Evolutionary conservation across 1,140 invertebrate species (phyloP).

Genomic region (Danaus melanippus): DNA sequence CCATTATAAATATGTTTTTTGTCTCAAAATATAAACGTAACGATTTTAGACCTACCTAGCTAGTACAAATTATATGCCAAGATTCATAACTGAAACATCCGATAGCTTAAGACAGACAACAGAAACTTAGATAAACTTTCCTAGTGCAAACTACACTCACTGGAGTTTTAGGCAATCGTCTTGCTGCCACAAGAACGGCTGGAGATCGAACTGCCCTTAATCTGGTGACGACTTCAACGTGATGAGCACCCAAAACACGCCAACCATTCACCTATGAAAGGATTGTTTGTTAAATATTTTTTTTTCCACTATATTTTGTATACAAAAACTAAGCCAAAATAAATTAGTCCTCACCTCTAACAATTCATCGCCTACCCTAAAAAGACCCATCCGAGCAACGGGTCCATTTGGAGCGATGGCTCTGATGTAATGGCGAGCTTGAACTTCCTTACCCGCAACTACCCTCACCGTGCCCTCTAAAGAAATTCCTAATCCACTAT

Average conservation of each 20-base stretch:
- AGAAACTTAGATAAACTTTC: too few relatives aligned
- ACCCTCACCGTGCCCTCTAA: slow-evolving; percentile 90
- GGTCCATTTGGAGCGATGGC: slow-evolving; percentile 88
- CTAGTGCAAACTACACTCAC: too few relatives aligned
- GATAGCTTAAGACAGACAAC: too few relatives aligned
- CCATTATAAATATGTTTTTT: too few relatives aligned
- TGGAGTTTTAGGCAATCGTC: slow-evolving; percentile 27
- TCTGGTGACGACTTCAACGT: slow-evolving; percentile 91
- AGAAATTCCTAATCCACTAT: slow-evolving; percentile 86
- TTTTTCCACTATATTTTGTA: too few relatives aligned
- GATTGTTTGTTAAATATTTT: background rate
- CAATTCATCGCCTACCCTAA: slow-evolving; percentile 76
- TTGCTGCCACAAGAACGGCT: slow-evolving; percentile 88
- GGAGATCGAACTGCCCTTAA: slow-evolving; percentile 90
- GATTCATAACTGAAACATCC: too few relatives aligned
- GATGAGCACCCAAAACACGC: slow-evolving; percentile 89
- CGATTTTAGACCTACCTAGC: too few relatives aligned
- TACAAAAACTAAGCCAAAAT: background rate
- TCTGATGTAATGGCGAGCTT: slow-evolving; percentile 86
- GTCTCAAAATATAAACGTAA: too few relatives aligned
- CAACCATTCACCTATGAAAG: slow-evolving; percentile 87
- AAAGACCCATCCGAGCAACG: slow-evolving; percentile 79
- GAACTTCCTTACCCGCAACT: slow-evolving; percentile 82
- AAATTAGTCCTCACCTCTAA: slow-evolving; percentile 70
- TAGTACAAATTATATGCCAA: too few relatives aligned